A percentile compares a stretch with the other conserved stretches of the same genome.
Conservation (phyloP, 1,140 invertebrate genomes). For the Camponotus vicinus region DNA sequence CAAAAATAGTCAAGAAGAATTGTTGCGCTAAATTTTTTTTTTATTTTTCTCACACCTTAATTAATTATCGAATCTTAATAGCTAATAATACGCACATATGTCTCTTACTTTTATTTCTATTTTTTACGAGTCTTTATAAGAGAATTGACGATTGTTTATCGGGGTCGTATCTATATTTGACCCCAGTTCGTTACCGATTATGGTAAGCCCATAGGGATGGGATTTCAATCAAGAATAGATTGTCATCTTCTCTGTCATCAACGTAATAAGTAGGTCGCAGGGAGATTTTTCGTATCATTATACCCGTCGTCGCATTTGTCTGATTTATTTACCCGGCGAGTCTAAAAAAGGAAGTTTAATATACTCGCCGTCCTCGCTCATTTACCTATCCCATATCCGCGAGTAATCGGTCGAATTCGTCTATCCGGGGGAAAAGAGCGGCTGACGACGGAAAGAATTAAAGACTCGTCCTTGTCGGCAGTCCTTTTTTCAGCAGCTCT, state of each 20-base stretch:
- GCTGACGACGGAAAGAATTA: conserved; percentile 70
- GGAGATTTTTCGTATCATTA: conserved; percentile 6
- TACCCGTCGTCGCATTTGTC: not conserved
- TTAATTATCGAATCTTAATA: conserved; percentile 8
- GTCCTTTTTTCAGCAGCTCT: conserved; percentile 38
- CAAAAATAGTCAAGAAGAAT: not conserved
- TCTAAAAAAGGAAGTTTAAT: conserved; percentile 21
- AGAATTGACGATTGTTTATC: not conserved
- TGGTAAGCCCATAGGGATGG: not conserved
- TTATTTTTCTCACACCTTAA: not conserved
- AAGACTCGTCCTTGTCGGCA: conserved; percentile 68
- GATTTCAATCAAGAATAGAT: conserved; percentile 11
- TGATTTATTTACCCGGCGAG: not conserved
- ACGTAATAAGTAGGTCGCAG: not conserved
- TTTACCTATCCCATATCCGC: conserved; percentile 24
- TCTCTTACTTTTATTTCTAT: not conserved
- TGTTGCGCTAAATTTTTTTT: not conserved
- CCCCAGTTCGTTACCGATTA: not conserved
- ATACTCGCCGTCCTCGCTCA: conserved; percentile 1
- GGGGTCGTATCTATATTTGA: not conserved
- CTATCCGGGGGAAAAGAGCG: conserved; percentile 50
- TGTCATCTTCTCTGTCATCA: not conserved
- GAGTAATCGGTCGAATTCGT: conserved; percentile 69
- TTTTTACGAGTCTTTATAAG: not conserved
- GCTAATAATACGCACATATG: not conserved